Conservation (phyloP, 2,888 invertebrate genomes). For the Sericinus montela region DNA sequence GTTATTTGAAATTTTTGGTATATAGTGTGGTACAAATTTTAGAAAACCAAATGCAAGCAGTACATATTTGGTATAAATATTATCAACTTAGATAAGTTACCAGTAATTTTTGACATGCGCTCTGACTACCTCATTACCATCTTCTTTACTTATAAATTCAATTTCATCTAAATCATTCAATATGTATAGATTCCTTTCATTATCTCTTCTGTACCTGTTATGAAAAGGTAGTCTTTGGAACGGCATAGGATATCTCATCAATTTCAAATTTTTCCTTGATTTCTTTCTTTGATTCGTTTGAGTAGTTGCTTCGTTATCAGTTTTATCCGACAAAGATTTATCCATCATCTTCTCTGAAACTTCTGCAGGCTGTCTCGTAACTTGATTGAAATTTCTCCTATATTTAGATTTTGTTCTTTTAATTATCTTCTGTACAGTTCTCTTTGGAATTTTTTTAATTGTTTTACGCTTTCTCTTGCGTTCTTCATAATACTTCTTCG, state of each 20-base stretch:
- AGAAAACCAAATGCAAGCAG: too few species aligned
- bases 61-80: too few species aligned
- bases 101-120: conserved; percentile 54
- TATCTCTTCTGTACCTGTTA: conserved; percentile 40
- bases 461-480: conserved; percentile 35
- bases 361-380: conserved; percentile 33
- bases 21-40: too few species aligned
- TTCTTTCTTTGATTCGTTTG: conserved; percentile 40
- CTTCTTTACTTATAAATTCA: conserved; percentile 44
- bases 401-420: conserved; percentile 48
- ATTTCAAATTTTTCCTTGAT: conserved; percentile 37
- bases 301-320: conserved; percentile 37
- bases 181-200: conserved; percentile 42
- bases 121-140: conserved; percentile 43
- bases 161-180: conserved; percentile 59
- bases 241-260: conserved; percentile 50
- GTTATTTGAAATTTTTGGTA: too few species aligned
- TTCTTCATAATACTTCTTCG: conserved; percentile 39
- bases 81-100: conserved; percentile 26
- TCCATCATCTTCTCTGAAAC: conserved; percentile 24
- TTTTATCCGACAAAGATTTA: conserved; percentile 28
- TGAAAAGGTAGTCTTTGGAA: conserved; percentile 39
- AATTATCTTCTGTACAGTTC: conserved; percentile 67
- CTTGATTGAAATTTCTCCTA: conserved; percentile 37
- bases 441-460: conserved; percentile 49